Evolutionary conservation across 2,113 vertebrate species (phyloP), one percentile per base, ranked within the genome.

Genomic region (Sorex araneus): DNA sequence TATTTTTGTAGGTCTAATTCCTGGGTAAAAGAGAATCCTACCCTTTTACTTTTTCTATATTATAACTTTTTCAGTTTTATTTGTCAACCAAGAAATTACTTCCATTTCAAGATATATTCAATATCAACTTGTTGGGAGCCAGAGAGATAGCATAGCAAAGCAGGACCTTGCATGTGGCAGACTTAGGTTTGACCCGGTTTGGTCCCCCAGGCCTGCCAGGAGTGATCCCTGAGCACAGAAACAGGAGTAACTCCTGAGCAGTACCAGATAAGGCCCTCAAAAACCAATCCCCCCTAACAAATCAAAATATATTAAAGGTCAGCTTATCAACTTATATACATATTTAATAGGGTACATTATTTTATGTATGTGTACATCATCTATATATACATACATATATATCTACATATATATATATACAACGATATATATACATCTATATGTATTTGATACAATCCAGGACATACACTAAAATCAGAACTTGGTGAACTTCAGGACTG

Each of bases 401-500:
- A 50, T 7, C 10, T 27, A 66, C 30, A 30, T 30, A 11, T 27
- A 66, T 30, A 66, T 47, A 47, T 47, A 47, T 47, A 47, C 11
- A 47, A 7, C 6, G 6, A 47, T 47, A 47, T 11, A 47, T 50
- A 50, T 50, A 13, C 13, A 50, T 50, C 10, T 27, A 66, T 66
- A 30, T 10, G 30, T 27, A 70, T 21, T 5, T 15, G 30, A 69
- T 69, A 18, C 67, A 70, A 3, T 67, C 67, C 32, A 70, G 67
- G 9, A 50, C 47, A 70, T 70, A 7, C 28, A 47, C 60, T 34
- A 12, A 2, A n/a, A 2, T 63, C 5, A 94, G 36, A 71, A 66
- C 54, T 28, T 96, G 67, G 69, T 89, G 86, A 97, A 97, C 84
- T 74, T 96, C 74, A 99, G 98, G 40, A 99, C 84, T 2, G 57